Evolutionary conservation across 2,888 invertebrate species (phyloP).

Genomic region (Amphipyra tragopoginis): DNA sequence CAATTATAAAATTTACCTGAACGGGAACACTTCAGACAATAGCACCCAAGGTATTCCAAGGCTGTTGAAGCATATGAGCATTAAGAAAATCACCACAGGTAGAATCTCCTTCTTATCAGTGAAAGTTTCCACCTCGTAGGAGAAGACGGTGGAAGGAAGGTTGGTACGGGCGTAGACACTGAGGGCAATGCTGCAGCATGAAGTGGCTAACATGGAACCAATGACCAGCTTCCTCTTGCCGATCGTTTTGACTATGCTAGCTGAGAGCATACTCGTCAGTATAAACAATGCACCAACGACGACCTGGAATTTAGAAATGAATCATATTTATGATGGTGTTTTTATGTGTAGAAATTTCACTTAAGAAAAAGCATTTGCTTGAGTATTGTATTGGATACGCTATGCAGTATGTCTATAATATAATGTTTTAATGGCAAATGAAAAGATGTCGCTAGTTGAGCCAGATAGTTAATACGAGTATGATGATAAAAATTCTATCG

Average conservation of each 20-base stretch:
- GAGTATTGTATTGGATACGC: too few relatives aligned
- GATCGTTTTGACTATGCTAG: conserved; percentile 74
- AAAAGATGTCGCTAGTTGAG: neutral
- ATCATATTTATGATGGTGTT: neutral
- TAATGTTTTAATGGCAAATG: neutral
- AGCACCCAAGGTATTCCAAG: conserved; percentile 89
- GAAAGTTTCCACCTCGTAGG: conserved; percentile 79
- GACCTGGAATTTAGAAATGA: conserved; percentile 71
- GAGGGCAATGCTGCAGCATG: conserved; percentile 73
- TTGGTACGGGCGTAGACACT: conserved; percentile 74
- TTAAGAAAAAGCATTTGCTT: too few relatives aligned
- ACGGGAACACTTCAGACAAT: conserved; percentile 90
- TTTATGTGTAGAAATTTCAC: neutral
- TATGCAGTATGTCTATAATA: too few relatives aligned
- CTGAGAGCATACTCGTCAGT: conserved; percentile 77
- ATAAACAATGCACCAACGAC: conserved; percentile 78
- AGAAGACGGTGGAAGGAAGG: conserved; percentile 73
- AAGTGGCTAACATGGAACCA: conserved; percentile 73
- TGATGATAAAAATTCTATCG: too few relatives aligned
- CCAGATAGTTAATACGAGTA: neutral
- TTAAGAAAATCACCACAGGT: conserved; percentile 81
- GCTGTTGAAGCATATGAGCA: conserved; percentile 78
- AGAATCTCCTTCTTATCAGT: conserved; percentile 77
- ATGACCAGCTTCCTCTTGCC: conserved; percentile 83
- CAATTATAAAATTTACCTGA: conserved; percentile 77